These are phyloP conservation scores for Drosophila paulistorum DNA, from an alignment of 1,140 invertebrate genomes.

Conservation along the genomic window DNA sequence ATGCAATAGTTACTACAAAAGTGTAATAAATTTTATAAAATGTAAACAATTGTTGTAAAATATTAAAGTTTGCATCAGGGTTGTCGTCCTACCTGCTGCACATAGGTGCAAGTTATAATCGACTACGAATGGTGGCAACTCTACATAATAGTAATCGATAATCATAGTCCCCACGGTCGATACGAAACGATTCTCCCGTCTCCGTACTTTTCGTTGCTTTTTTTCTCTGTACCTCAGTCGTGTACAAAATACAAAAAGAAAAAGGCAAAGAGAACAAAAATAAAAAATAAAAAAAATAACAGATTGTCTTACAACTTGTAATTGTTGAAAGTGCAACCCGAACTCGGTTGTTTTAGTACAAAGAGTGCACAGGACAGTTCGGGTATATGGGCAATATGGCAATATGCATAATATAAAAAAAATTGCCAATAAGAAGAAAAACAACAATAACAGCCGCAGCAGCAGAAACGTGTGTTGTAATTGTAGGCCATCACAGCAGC, in stretches of 20 bases:
- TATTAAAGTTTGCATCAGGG: constrained; percentile 63
- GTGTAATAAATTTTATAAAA: constrained; percentile 15
- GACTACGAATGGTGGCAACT: constrained; percentile 33
- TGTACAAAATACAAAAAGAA: constrained; percentile 61
- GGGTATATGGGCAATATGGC: constrained; percentile 48
- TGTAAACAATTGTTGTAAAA: constrained; percentile 62
- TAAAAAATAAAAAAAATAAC: constrained; percentile 38
- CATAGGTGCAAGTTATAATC: constrained; percentile 8
- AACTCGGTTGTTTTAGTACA: constrained; percentile 13
- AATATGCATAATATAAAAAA: constrained; percentile 71
- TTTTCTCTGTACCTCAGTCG: constrained; percentile 64
- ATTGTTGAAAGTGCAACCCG: constrained; percentile 20
- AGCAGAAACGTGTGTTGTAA: constrained; percentile 51
- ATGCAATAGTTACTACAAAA: neutral
- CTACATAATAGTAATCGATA: constrained; percentile 63
- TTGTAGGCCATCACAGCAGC: constrained; percentile 28
- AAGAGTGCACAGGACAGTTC: constrained; percentile 37
- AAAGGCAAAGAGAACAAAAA: constrained; percentile 37
- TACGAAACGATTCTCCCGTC: constrained; percentile 43
- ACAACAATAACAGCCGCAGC: constrained; percentile 33
- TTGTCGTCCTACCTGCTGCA: constrained; percentile 33
- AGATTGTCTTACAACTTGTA: constrained; percentile 39
- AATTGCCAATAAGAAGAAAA: constrained; percentile 67
- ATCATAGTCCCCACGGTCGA: constrained; percentile 63
- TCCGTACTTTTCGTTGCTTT: constrained; percentile 38